Evolutionary conservation across 2,797 vertebrate species (phyloP).

Genomic region (Pantherophis vulpinus): DNA sequence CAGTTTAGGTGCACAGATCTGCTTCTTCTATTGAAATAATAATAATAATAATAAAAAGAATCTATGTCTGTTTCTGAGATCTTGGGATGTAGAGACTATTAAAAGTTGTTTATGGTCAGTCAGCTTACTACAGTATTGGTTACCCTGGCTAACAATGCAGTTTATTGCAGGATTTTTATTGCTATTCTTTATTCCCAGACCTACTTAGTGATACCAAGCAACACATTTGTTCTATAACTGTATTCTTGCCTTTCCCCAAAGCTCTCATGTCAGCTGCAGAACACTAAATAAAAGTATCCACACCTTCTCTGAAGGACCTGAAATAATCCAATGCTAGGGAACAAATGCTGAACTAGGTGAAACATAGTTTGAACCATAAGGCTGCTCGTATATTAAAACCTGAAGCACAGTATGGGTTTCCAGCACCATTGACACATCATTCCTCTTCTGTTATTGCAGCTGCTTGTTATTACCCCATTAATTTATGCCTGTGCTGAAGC

Average conservation of each 20-base stretch:
- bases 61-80: neutral
- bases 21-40: neutral
- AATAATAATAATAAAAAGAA: neutral
- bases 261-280: neutral
- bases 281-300: conserved; percentile 3
- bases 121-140: neutral
- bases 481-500: conserved; percentile 34
- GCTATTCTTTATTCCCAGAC: neutral
- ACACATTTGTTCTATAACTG: neutral
- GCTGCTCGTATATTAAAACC: conserved; percentile 11
- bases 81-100: neutral
- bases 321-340: neutral
- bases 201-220: neutral
- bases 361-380: conserved; percentile 5
- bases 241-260: neutral
- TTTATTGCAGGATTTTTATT: neutral
- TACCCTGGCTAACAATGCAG: neutral
- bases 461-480: conserved; percentile 27
- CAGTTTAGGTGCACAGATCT: neutral
- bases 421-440: conserved; percentile 1
- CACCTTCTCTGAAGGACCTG: neutral
- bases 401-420: conserved; percentile 28
- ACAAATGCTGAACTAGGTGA: neutral
- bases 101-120: neutral
- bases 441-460: conserved; percentile 25